Percentiles rank a stretch among this genome's conserved stretches.
Conservation (phyloP, 2,113 vertebrate species). For the Epinephelus lanceolatus region DNA sequence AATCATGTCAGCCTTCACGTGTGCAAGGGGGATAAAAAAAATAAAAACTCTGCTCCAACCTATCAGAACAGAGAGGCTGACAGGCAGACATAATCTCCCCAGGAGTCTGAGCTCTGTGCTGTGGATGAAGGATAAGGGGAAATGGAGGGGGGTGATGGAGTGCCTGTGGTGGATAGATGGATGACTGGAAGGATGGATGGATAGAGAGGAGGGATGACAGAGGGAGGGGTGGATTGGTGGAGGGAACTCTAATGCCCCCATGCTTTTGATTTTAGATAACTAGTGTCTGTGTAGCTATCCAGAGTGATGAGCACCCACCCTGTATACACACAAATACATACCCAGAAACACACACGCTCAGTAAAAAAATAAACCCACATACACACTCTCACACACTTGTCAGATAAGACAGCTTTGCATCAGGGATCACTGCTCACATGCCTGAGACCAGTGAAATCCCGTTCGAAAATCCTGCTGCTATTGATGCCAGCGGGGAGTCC, state of each 20-base stretch:
- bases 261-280: constrained; percentile 71
- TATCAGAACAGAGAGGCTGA: constrained; percentile 71
- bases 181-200: constrained; percentile 50
- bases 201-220: constrained; percentile 17
- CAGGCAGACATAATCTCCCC: constrained; percentile 77
- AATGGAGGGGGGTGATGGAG: constrained; percentile 37
- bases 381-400: constrained; percentile 50
- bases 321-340: constrained; percentile 15
- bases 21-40: constrained; percentile 34
- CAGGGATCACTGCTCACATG: constrained; percentile 71
- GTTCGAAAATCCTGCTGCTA: constrained; percentile 67
- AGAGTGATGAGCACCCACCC: constrained; percentile 17
- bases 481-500: constrained; percentile 65
- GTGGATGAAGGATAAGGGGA: constrained; percentile 67
- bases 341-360: constrained; percentile 11
- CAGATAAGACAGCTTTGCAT: constrained; percentile 75
- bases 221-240: constrained; percentile 11
- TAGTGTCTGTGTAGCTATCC: constrained; percentile 40
- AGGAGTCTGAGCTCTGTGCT: constrained; percentile 65
- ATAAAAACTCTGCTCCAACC: constrained; percentile 62
- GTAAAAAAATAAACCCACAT: neutral
- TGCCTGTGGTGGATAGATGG: constrained; percentile 51
- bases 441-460: constrained; percentile 71
- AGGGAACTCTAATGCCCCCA: constrained; percentile 32
- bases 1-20: constrained; percentile 73